A percentile compares a stretch with the other conserved stretches of the same genome.
These are phyloP conservation scores for Pseudomyrmex flavicornis DNA, from an alignment of 1,140 invertebrate species.

Conservation along the genomic window DNA sequence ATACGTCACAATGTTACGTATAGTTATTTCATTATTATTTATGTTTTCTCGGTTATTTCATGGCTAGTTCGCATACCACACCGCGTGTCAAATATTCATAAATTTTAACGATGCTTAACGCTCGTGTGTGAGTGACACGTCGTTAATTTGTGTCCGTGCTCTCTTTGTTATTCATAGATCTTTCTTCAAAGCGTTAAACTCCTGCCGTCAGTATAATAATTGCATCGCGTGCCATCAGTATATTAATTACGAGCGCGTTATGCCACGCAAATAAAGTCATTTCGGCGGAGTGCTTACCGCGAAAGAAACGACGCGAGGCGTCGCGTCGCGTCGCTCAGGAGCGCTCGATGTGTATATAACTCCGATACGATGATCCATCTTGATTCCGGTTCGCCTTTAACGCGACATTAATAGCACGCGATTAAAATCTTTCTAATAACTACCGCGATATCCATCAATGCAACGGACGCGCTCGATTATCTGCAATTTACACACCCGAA, in stretches of 20 bases:
- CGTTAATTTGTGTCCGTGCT: constrained; percentile 20
- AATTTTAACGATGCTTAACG: constrained; percentile 14
- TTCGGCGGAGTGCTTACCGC: constrained; percentile 13
- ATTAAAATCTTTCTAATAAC: constrained; percentile 68
- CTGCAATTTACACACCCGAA: constrained; percentile 41
- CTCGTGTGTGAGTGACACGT: constrained; percentile 1
- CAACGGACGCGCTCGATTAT: constrained; percentile 49
- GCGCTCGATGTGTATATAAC: constrained; percentile 9
- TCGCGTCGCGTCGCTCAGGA: background rate
- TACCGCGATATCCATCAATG: constrained; percentile 40
- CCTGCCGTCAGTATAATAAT: constrained; percentile 5
- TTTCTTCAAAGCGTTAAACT: constrained; percentile 43
- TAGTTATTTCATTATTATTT: constrained; percentile 33
- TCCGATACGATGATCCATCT: constrained; percentile 52
- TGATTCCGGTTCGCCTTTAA: constrained; percentile 54
- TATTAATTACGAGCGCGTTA: constrained; percentile 41
- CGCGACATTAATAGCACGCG: constrained; percentile 68
- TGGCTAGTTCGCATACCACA: background rate
- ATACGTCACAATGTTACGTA: background rate
- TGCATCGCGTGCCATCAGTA: constrained; percentile 37
- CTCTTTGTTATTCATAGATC: constrained; percentile 40
- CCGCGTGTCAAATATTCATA: constrained; percentile 36
- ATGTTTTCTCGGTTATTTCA: background rate
- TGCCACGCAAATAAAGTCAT: constrained; percentile 52
- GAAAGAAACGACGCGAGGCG: constrained; percentile 8